These are phyloP conservation scores for Proctacanthus coquilletti DNA, from an alignment of 1,140 invertebrate species.

Conservation along the genomic window DNA sequence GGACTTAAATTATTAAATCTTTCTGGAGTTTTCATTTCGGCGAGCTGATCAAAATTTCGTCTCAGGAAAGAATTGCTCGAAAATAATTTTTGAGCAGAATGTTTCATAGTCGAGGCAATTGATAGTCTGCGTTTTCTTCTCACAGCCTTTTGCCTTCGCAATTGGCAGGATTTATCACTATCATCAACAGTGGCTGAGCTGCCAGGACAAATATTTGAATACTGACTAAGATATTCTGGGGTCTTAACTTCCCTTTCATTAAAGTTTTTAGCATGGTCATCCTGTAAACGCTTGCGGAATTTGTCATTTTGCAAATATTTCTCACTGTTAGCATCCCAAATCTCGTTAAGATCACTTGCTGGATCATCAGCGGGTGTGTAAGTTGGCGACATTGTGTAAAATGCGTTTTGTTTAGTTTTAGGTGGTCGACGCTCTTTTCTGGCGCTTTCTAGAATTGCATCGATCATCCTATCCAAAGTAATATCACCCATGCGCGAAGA, in stretches of 20 bases:
- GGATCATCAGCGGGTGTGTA: constrained; percentile 21
- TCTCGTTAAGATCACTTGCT: constrained; percentile 19
- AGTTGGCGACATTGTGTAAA: constrained; percentile 20
- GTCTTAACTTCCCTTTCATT: constrained; percentile 21
- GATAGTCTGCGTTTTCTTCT: constrained; percentile 21
- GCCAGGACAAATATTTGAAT: constrained; percentile 5
- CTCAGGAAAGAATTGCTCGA: constrained; percentile 2
- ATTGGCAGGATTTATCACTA: neutral
- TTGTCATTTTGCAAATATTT: neutral
- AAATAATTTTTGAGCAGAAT: constrained; percentile 19
- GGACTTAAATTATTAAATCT: constrained; percentile 14
- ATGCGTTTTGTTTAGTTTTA: constrained; percentile 4
- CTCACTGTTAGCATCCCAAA: constrained; percentile 11
- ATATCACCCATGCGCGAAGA: constrained; percentile 26
- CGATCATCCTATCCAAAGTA: constrained; percentile 27
- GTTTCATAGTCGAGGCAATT: constrained; percentile 16
- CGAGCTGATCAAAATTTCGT: neutral
- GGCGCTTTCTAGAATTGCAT: constrained; percentile 25
- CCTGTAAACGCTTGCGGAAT: neutral
- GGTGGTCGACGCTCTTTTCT: constrained; percentile 10
- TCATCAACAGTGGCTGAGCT: constrained; percentile 8
- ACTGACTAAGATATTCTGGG: constrained; percentile 7
- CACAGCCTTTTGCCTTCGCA: constrained; percentile 22
- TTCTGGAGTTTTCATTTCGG: constrained; percentile 9
- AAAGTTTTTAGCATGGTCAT: constrained; percentile 3